These are phyloP conservation scores for Rhinichthys osculus DNA, from an alignment of 2,797 vertebrate genomes.

Conservation along the genomic window DNA sequence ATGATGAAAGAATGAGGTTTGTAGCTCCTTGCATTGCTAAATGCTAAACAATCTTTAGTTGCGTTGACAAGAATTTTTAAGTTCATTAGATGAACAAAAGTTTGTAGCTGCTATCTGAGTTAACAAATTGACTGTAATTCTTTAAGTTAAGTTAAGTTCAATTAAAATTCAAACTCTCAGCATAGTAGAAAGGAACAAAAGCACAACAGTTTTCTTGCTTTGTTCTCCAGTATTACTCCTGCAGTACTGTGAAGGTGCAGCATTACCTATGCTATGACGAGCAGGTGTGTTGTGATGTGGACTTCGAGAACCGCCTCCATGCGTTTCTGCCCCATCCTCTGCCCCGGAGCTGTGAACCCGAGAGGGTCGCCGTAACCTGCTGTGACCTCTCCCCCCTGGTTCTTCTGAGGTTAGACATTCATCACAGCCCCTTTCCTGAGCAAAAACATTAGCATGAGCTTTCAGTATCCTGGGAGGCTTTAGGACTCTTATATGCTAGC, in stretches of 20 bases:
- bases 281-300: slow-evolving; percentile 62
- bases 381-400: slow-evolving; percentile 60
- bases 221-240: not conserved
- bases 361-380: slow-evolving; percentile 61
- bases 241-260: not conserved
- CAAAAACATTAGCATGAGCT: slow-evolving; percentile 23
- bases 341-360: slow-evolving; percentile 58
- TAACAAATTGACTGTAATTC: not conserved
- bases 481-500: not conserved
- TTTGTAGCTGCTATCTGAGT: not conserved
- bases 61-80: not conserved
- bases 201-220: not conserved
- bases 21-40: not conserved
- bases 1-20: not conserved
- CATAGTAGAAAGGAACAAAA: not conserved
- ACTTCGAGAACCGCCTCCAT: slow-evolving; percentile 68
- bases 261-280: slow-evolving; percentile 74
- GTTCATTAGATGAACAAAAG: not conserved
- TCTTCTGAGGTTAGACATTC: slow-evolving; percentile 75
- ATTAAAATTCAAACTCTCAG: not conserved
- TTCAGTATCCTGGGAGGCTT: not conserved
- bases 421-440: slow-evolving; percentile 68
- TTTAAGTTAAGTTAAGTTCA: not conserved
- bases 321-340: slow-evolving; percentile 60
- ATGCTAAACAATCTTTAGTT: not conserved